Conservation (phyloP, 2,797 vertebrate species). For the Hoplostethus atlanticus region DNA sequence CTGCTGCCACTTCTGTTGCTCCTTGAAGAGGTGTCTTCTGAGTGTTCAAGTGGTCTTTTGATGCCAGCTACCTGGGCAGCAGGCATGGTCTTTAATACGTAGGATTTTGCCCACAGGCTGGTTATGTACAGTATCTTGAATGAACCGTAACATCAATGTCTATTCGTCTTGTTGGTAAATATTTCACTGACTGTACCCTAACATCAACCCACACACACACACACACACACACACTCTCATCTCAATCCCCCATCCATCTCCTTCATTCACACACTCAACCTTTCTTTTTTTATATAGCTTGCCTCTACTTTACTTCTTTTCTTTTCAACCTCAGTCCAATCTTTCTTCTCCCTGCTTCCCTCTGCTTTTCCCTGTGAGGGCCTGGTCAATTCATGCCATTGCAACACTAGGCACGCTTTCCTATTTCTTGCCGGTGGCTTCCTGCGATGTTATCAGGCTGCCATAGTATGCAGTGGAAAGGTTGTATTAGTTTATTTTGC, state of each 20-base stretch:
- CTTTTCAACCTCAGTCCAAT: conserved; percentile 1
- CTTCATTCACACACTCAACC: no score
- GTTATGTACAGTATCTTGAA: not conserved
- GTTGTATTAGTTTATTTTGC: conserved; percentile 77
- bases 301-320: no score
- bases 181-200: not conserved
- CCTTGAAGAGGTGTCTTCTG: conserved; percentile 13
- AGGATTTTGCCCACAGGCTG: not conserved
- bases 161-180: not conserved
- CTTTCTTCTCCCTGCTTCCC: not conserved
- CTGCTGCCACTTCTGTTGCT: conserved; percentile 5
- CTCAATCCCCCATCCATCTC: not conserved
- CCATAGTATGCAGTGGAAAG: conserved; percentile 65
- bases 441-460: conserved; percentile 65
- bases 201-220: not conserved
- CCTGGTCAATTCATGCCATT: conserved; percentile 49
- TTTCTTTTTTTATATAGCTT: no score
- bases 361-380: conserved; percentile 12
- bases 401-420: conserved; percentile 62
- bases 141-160: not conserved
- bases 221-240: not conserved
- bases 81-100: conserved; percentile 6
- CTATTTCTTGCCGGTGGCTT: conserved; percentile 57
- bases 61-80: conserved; percentile 5
- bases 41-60: conserved; percentile 21